Percentiles rank a stretch among this genome's conserved stretches.
Conservation (phyloP, 2,797 vertebrate species). For the Takifugu rubripes region DNA sequence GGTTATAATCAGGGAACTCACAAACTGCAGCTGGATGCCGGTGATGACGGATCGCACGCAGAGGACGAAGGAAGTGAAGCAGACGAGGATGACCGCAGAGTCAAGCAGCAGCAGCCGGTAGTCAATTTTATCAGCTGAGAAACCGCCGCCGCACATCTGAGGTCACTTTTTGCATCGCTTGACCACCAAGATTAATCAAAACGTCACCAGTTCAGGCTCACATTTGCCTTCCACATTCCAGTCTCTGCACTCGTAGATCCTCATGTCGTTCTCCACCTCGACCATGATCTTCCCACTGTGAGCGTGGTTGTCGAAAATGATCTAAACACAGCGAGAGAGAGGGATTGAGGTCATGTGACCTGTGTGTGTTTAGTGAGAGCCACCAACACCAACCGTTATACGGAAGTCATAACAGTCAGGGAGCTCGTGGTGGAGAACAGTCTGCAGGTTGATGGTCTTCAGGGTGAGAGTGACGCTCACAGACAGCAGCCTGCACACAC, state of each 20-base stretch:
- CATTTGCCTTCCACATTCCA: conserved; percentile 86
- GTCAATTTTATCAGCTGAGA: conserved; percentile 83
- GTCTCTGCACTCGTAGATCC: conserved; percentile 88
- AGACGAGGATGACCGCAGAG: conserved; percentile 82
- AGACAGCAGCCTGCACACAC: conserved; percentile 77
- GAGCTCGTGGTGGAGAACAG: conserved; percentile 87
- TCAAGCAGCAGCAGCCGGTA: conserved; percentile 87
- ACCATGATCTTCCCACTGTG: conserved; percentile 92
- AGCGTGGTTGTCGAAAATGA: conserved; percentile 88
- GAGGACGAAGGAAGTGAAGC: conserved; percentile 83
- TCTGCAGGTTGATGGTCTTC: conserved; percentile 96
- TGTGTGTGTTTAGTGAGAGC: neutral
- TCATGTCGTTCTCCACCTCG: conserved; percentile 81
- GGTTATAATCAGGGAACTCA: conserved; percentile 55
- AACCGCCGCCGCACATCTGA: conserved; percentile 12
- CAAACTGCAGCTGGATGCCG: conserved; percentile 86
- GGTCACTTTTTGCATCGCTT: conserved; percentile 16
- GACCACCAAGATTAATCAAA: neutral
- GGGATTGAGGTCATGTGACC: neutral
- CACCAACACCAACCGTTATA: conserved; percentile 73
- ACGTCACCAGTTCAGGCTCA: conserved; percentile 66
- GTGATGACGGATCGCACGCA: conserved; percentile 84
- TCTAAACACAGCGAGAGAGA: conserved; percentile 65
- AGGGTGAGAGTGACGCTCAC: conserved; percentile 85
- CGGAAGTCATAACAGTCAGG: conserved; percentile 94